phyloP scores from a whole-genome alignment of 2,113 vertebrate genomes.

The Propithecus coquereli region DNA sequence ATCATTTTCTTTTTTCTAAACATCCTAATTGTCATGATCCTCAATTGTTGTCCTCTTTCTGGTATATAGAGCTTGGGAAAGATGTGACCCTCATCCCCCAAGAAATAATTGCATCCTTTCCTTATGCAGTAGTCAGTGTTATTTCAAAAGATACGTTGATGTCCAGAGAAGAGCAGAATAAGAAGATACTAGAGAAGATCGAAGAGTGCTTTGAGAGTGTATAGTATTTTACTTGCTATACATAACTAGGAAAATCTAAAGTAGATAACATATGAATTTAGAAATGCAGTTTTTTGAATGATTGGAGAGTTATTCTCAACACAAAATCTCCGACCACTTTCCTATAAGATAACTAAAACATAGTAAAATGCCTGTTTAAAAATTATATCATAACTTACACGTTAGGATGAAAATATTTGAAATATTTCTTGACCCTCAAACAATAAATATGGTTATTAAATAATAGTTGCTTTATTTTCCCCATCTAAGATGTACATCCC shows the following conservation, averaged over 20 bases:
- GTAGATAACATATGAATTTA: not conserved
- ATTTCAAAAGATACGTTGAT: not conserved
- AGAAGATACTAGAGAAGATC: not conserved
- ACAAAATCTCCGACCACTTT: not conserved
- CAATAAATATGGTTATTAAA: not conserved
- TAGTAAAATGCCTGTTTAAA: not conserved
- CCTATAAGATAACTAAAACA: not conserved
- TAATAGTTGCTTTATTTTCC: not conserved
- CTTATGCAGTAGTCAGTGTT: not conserved
- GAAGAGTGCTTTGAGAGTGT: not conserved
- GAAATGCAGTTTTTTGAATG: not conserved
- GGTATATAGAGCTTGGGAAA: not conserved
- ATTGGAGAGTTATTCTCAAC: not conserved
- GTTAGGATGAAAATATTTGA: not conserved
- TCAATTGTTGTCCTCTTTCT: not conserved
- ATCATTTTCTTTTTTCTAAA: not conserved
- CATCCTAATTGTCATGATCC: not conserved
- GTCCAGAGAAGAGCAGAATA: not conserved
- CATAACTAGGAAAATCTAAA: not conserved
- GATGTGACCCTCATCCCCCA: not conserved
- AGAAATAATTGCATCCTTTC: not conserved
- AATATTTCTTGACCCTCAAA: not conserved
- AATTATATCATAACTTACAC: not conserved
- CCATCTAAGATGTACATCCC: not conserved
- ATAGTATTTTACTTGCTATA: not conserved